phyloP scores from a whole-genome alignment of 2,888 invertebrate species.

The Melikaiella ostensackeni region DNA sequence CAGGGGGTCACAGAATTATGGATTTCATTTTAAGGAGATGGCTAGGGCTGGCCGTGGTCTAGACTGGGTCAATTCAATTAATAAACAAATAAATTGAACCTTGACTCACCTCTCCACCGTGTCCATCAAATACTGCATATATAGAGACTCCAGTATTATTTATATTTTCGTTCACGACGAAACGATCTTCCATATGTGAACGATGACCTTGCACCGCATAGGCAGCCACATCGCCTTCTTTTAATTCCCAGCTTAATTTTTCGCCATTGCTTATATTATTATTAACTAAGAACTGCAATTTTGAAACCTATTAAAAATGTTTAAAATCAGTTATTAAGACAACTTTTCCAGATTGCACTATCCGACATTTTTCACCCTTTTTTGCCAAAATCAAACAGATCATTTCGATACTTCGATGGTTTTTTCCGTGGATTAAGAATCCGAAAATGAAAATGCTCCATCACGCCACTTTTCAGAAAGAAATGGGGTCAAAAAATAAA shows the following conservation, averaged over 20 bases:
- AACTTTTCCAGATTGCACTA: background rate
- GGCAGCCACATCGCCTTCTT: slow-evolving; percentile 87
- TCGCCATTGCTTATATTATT: slow-evolving; percentile 73
- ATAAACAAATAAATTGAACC: background rate
- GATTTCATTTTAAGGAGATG: too few species aligned
- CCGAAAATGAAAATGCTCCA: too few species aligned
- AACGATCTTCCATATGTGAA: slow-evolving; percentile 96
- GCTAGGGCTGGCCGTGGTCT: too few species aligned
- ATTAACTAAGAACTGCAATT: slow-evolving; percentile 71
- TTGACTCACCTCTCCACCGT: slow-evolving; percentile 88
- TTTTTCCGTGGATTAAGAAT: too few species aligned
- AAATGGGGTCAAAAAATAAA: too few species aligned
- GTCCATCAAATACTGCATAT: slow-evolving; percentile 96
- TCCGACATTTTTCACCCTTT: too few species aligned
- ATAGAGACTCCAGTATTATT: slow-evolving; percentile 91
- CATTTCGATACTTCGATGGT: too few species aligned
- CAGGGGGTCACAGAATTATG: too few species aligned
- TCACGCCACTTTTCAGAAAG: too few species aligned
- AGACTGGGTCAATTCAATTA: too few species aligned
- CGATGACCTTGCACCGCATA: slow-evolving; percentile 95
- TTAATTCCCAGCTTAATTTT: slow-evolving; percentile 86
- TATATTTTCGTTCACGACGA: slow-evolving; percentile 91
- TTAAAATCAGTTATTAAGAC: background rate
- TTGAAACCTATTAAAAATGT: slow-evolving; percentile 62
- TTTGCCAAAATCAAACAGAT: too few species aligned